Evolutionary conservation across 2,113 vertebrate genomes (phyloP).

Genomic region (Atherinomorus stipes): DNA sequence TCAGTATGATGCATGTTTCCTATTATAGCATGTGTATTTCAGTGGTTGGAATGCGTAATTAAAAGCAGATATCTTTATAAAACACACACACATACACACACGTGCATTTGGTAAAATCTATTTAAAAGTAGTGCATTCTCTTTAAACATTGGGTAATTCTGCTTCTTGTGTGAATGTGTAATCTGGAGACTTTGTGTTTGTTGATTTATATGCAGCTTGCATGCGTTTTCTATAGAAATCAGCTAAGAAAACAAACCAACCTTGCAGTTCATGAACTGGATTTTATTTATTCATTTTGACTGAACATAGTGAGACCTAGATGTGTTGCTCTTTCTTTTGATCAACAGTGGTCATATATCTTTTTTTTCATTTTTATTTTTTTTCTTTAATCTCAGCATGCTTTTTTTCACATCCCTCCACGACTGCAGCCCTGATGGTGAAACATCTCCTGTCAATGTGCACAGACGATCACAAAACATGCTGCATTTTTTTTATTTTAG

Average conservation of each 20-base stretch:
- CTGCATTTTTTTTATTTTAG: too few relatives aligned
- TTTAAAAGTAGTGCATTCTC: conserved; percentile 1
- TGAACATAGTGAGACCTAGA: too few relatives aligned
- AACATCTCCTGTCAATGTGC: neutral
- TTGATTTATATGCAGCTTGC: conserved; percentile 9
- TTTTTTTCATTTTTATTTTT: neutral
- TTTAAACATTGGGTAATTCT: neutral
- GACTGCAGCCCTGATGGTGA: conserved; percentile 24
- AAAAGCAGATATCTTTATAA: conserved; percentile 6
- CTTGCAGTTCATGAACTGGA: neutral
- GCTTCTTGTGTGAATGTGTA: neutral
- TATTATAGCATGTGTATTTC: neutral
- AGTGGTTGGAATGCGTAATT: neutral
- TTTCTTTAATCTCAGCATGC: conserved; percentile 19
- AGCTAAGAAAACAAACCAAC: neutral
- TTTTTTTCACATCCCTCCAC: conserved; percentile 45
- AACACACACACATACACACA: too few relatives aligned
- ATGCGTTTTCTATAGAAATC: conserved; percentile 38
- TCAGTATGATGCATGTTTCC: conserved; percentile 24
- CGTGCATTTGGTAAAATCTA: neutral
- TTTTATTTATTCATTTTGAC: neutral
- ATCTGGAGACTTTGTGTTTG: neutral
- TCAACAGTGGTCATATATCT: too few relatives aligned
- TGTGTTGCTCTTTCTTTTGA: too few relatives aligned
- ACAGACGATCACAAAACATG: too few relatives aligned